Evolutionary conservation across 2,888 invertebrate genomes (phyloP).

Genomic region (Pyrrhia umbra): DNA sequence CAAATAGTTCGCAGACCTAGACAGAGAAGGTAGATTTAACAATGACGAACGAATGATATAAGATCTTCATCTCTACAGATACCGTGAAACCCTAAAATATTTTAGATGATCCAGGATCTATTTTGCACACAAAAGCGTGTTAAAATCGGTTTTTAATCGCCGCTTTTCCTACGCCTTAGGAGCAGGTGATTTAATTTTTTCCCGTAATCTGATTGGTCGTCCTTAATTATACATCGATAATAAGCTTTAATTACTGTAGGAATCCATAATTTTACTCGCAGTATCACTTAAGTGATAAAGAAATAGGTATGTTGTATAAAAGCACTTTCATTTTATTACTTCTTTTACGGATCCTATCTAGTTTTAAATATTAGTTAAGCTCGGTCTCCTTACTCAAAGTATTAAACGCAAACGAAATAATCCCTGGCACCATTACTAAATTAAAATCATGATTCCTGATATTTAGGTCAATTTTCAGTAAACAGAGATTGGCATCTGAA

Average conservation of each 20-base stretch:
- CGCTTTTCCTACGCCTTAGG: slow-evolving; percentile 11
- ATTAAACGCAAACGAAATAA: neutral
- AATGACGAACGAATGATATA: neutral
- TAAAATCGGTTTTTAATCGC: slow-evolving; percentile 34
- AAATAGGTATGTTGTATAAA: neutral
- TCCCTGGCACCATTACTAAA: neutral
- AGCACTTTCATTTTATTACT: neutral
- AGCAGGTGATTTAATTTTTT: slow-evolving; percentile 39
- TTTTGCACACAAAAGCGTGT: slow-evolving; percentile 18
- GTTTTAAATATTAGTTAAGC: neutral
- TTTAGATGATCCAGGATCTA: neutral
- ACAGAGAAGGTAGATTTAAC: too few relatives aligned
- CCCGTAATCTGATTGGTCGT: slow-evolving; percentile 39
- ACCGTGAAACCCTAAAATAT: neutral
- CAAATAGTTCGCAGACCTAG: too few relatives aligned
- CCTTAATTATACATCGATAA: slow-evolving; percentile 36
- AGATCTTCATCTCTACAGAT: neutral
- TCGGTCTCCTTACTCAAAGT: neutral
- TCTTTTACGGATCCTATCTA: neutral
- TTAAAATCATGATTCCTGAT: neutral
- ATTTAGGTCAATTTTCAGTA: neutral
- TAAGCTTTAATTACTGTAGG: slow-evolving; percentile 20
- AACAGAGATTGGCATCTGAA: neutral
- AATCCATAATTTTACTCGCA: slow-evolving; percentile 22
- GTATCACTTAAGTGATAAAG: slow-evolving; percentile 10